phyloP scores from a whole-genome alignment of 2,888 invertebrate genomes.

The Cosmopolites sordidus region DNA sequence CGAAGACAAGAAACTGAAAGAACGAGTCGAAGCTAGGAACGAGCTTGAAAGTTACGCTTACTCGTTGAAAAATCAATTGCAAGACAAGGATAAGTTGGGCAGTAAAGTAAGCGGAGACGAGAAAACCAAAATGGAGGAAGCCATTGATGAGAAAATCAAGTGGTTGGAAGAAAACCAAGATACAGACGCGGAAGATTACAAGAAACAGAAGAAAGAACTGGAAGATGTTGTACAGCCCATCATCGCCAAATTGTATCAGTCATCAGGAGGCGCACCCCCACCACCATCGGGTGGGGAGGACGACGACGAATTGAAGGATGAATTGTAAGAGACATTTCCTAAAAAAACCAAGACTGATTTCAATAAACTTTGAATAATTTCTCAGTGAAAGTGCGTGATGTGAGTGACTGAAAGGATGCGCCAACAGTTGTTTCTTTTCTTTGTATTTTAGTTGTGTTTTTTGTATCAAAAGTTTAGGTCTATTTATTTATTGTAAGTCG shows the following conservation, averaged over 20 bases:
- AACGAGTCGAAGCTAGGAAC: constrained; percentile 92
- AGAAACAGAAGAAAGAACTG: constrained; percentile 87
- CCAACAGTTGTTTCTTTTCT: background rate
- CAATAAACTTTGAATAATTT: constrained; percentile 8
- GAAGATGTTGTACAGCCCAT: constrained; percentile 96
- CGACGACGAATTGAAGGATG: constrained; percentile 77
- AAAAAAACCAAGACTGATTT: constrained; percentile 22
- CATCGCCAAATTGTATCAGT: constrained; percentile 92
- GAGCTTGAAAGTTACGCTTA: constrained; percentile 97
- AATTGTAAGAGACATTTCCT: constrained; percentile 57
- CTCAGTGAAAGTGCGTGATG: constrained; percentile 9
- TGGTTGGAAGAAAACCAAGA: constrained; percentile 97
- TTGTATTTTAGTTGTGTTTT: constrained; percentile 19
- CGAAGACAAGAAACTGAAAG: constrained; percentile 95
- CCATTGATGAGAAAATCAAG: constrained; percentile 94
- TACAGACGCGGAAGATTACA: constrained; percentile 86
- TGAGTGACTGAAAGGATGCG: constrained; percentile 4
- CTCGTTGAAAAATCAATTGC: constrained; percentile 93
- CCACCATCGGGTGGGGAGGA: constrained; percentile 62
- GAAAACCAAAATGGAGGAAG: constrained; percentile 90
- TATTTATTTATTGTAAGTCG: constrained; percentile 22
- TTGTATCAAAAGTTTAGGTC: constrained; percentile 23
- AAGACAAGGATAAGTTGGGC: constrained; percentile 89
- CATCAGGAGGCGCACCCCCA: constrained; percentile 74
- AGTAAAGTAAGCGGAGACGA: constrained; percentile 85